Percentiles rank a stretch among this genome's conserved stretches.
Conservation (phyloP, 1,140 invertebrate genomes). For the Drosophila athabasca region DNA sequence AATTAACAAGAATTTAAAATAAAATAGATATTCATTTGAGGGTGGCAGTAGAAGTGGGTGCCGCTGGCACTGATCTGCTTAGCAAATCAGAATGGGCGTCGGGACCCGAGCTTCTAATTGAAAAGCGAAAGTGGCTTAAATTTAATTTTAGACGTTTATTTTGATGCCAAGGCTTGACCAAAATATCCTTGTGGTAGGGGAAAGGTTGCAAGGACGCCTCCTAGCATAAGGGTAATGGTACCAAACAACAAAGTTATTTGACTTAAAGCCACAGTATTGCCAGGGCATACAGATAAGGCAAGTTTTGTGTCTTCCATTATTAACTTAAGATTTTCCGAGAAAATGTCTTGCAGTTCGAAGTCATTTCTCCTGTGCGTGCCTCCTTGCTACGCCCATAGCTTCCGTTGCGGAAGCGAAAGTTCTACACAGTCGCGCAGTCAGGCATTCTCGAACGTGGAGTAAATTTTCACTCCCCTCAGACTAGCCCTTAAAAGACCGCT, state of each 20-base stretch:
- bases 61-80: too few species aligned
- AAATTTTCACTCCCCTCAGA: too few species aligned
- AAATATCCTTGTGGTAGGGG: not conserved
- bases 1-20: slow-evolving; percentile 44
- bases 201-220: too few species aligned
- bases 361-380: slow-evolving; percentile 34
- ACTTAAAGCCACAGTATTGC: slow-evolving; percentile 61
- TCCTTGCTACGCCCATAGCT: slow-evolving; percentile 61
- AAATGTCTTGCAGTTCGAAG: slow-evolving; percentile 53
- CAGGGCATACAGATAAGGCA: slow-evolving; percentile 3
- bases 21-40: slow-evolving; percentile 56
- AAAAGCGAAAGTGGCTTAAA: slow-evolving; percentile 62
- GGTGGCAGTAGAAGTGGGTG: not conserved
- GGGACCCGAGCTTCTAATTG: slow-evolving; percentile 50
- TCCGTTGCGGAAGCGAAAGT: slow-evolving; percentile 68
- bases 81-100: slow-evolving; percentile 59
- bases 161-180: slow-evolving; percentile 24
- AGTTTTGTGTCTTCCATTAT: slow-evolving; percentile 44
- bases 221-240: too few species aligned
- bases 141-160: slow-evolving; percentile 53
- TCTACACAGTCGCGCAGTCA: slow-evolving; percentile 65
- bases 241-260: slow-evolving; percentile 50
- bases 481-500: too few species aligned
- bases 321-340: slow-evolving; percentile 61
- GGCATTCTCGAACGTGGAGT: slow-evolving; percentile 38